Base-by-base conservation (phyloP, 1,140 invertebrate genomes). In the Drosophila insularis region DNA sequence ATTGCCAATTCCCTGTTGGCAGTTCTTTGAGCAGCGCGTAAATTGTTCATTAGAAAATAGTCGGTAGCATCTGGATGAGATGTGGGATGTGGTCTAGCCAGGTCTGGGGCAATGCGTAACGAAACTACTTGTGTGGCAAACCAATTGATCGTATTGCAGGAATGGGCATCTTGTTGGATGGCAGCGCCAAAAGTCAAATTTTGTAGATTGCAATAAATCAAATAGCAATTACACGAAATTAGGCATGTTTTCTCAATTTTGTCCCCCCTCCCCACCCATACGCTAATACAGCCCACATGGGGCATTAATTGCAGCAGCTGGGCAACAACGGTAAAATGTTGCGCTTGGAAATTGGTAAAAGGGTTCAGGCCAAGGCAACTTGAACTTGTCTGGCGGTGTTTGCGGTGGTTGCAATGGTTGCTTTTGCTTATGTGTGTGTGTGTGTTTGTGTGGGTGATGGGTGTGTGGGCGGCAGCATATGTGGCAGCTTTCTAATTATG, bases 221-320 rank as follows among this genome's bases (percentile, higher is more conserved):
- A 91, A 91, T 90, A 80, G 90, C 90, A 91, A 91, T 91, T 91
- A 91, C 86, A 91, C 77, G 86, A 91, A 91, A 91, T 91, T 91
- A 91, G 90, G 90, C 86, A 91, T 91, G 90, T 91, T 91, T 91
- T 91, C 90, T 89, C 85, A 89, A 89, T 85, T 89, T 80, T 60
- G 56, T 60, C 35, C 43, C 35, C 35, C 54, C 19, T 71, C 17
- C 62, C 58, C 4, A 23, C 4, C 54, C 58, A 66, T 64, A 53
- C 62, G 10, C 35, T 37, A 37, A 37, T 37, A 61, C 72, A 55
- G 10, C 64, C 60, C 79, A 76, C 68, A 62, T 70, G 85, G 50
- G 68, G 80, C 85, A 89, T 89, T 89, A 89, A 89, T 89, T 89
- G 85, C 84, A 80, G 80, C 84, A 89, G 85, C 84, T 89, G 85